Evolutionary conservation across 2,113 vertebrate genomes (phyloP).

Genomic region (Brachyhypopomus occidentalis): DNA sequence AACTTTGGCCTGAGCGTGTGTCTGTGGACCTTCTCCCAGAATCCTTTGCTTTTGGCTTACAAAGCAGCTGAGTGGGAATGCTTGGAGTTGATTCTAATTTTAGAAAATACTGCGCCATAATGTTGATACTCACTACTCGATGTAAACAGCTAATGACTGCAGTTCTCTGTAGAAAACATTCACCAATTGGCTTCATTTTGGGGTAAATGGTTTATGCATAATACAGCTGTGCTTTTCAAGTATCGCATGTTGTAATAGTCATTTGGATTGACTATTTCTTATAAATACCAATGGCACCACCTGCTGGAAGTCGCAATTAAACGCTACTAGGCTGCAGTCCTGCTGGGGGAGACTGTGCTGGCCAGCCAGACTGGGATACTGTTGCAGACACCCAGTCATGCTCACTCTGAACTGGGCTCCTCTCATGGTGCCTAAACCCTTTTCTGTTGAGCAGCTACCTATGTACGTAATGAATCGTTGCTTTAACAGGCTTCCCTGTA

Average conservation of each 20-base stretch:
- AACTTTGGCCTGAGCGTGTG: not conserved
- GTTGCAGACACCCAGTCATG: not conserved
- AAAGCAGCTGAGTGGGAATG: not conserved
- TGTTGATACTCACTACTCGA: not conserved
- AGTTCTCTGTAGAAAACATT: not conserved
- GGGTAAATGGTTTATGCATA: not conserved
- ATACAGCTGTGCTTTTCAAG: conserved; percentile 19
- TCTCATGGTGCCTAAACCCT: no score
- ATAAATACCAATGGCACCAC: not conserved
- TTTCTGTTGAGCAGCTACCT: no score
- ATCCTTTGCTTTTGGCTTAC: not conserved
- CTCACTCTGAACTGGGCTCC: not conserved
- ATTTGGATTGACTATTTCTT: not conserved
- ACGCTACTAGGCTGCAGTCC: not conserved
- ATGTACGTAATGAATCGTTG: no score
- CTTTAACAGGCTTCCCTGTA: no score
- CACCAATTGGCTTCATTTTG: not conserved
- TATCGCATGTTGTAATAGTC: not conserved
- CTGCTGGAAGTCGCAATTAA: not conserved
- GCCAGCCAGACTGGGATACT: not conserved
- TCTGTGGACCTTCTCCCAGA: not conserved
- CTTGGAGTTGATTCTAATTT: not conserved
- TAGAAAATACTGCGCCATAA: not conserved
- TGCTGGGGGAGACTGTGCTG: not conserved
- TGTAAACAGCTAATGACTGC: not conserved